These are phyloP conservation scores for Entomobrya proxima DNA, from an alignment of 2,888 invertebrate genomes.

Conservation along the genomic window DNA sequence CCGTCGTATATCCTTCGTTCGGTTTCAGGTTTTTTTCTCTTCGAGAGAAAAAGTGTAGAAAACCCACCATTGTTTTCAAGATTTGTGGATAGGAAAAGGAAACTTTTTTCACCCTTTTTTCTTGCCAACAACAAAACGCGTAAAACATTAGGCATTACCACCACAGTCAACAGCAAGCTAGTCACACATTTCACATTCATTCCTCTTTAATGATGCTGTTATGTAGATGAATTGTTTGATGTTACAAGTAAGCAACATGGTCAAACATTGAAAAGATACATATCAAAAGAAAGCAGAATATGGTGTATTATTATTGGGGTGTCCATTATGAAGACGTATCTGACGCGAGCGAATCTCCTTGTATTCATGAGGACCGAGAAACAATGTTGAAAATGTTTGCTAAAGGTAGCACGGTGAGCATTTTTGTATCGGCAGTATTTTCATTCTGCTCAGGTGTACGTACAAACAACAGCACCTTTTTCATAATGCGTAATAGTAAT, in stretches of 20 bases:
- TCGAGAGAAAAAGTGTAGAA: slow-evolving; percentile 30
- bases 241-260: slow-evolving; percentile 49
- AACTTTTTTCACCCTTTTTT: slow-evolving; percentile 8
- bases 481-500: slow-evolving; percentile 10
- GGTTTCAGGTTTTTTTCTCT: slow-evolving; percentile 29
- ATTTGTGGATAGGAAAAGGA: background rate
- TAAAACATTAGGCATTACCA: slow-evolving; percentile 2
- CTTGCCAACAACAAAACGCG: background rate
- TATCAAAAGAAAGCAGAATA: slow-evolving; percentile 44
- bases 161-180: background rate
- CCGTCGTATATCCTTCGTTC: slow-evolving; percentile 18
- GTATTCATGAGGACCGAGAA: background rate
- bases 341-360: slow-evolving; percentile 26
- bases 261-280: slow-evolving; percentile 48
- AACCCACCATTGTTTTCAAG: slow-evolving; percentile 32
- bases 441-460: background rate
- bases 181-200: slow-evolving; percentile 37
- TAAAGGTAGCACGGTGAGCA: background rate
- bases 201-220: slow-evolving; percentile 50
- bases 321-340: slow-evolving; percentile 53
- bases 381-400: background rate
- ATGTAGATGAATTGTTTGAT: slow-evolving; percentile 55
- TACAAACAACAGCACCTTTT: slow-evolving; percentile 34
- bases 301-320: slow-evolving; percentile 35
- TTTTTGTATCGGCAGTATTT: background rate